Conservation (phyloP, 2,888 invertebrate genomes). For the Cheilosia impressa region DNA sequence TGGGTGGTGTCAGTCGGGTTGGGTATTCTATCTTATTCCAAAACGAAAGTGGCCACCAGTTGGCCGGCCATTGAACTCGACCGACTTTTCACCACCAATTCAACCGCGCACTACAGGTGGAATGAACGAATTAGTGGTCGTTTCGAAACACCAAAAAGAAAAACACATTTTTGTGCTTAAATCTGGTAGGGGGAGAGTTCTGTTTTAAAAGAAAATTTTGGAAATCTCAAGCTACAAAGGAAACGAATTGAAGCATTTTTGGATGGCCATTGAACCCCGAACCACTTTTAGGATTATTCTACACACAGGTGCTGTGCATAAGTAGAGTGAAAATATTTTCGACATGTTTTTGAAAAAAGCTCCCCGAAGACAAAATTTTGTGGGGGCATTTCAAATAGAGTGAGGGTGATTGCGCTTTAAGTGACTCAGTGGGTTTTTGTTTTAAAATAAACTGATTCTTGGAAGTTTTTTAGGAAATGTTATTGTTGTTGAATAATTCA, state of each 20-base stretch:
- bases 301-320: constrained; percentile 49
- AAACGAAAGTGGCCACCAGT: constrained; percentile 52
- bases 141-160: constrained; percentile 25
- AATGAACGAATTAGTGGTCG: constrained; percentile 38
- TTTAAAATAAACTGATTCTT: constrained; percentile 47
- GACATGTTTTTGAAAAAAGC: constrained; percentile 23
- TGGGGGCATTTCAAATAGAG: constrained; percentile 20
- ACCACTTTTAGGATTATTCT: constrained; percentile 65
- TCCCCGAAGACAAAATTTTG: not conserved
- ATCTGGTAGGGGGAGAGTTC: not conserved
- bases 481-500: constrained; percentile 1
- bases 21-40: constrained; percentile 42
- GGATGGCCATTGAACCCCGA: constrained; percentile 65
- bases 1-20: constrained; percentile 22
- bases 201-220: not conserved
- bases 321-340: constrained; percentile 31
- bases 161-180: constrained; percentile 15
- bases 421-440: constrained; percentile 45
- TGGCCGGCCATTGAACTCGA: constrained; percentile 68
- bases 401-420: constrained; percentile 39
- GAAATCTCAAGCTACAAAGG: constrained; percentile 22
- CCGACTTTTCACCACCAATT: constrained; percentile 37
- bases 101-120: constrained; percentile 56
- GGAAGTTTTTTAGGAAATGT: constrained; percentile 24
- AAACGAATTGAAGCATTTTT: constrained; percentile 17